These are phyloP conservation scores for Canis aureus DNA, from an alignment of 2,113 vertebrate species.

Conservation along the genomic window DNA sequence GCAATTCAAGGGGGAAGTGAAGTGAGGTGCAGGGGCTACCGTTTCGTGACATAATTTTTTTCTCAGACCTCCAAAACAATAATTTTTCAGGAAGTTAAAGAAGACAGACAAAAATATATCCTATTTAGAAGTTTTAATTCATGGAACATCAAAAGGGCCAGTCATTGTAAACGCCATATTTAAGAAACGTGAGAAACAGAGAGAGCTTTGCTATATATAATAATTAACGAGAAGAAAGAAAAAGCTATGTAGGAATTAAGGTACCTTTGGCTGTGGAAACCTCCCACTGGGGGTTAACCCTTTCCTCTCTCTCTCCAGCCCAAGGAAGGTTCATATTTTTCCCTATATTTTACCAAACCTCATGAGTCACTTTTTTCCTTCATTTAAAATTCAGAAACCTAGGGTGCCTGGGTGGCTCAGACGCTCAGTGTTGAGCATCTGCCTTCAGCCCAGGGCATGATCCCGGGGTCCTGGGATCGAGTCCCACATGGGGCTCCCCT, in stretches of 20 bases:
- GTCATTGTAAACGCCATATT: neutral
- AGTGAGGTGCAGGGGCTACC: neutral
- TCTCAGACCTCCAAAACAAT: neutral
- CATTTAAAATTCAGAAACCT: neutral
- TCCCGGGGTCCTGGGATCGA: neutral
- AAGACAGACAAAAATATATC: neutral
- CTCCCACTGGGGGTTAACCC: neutral
- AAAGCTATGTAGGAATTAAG: neutral
- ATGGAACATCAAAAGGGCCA: neutral
- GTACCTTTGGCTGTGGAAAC: neutral
- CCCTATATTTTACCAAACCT: neutral
- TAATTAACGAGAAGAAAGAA: neutral
- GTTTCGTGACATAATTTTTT: neutral
- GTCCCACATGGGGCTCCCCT: neutral
- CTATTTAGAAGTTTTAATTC: neutral
- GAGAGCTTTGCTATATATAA: neutral
- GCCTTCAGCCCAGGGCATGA: neutral
- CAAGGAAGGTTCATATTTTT: neutral
- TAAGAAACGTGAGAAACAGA: neutral
- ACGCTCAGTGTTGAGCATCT: neutral
- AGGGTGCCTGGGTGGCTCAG: neutral
- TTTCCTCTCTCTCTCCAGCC: neutral
- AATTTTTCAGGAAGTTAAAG: neutral
- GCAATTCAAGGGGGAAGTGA: neutral
- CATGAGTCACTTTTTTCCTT: neutral